Percentiles rank a stretch among this genome's conserved stretches.
phyloP scores from a whole-genome alignment of 2,113 vertebrate genomes.

The Solea senegalensis region DNA sequence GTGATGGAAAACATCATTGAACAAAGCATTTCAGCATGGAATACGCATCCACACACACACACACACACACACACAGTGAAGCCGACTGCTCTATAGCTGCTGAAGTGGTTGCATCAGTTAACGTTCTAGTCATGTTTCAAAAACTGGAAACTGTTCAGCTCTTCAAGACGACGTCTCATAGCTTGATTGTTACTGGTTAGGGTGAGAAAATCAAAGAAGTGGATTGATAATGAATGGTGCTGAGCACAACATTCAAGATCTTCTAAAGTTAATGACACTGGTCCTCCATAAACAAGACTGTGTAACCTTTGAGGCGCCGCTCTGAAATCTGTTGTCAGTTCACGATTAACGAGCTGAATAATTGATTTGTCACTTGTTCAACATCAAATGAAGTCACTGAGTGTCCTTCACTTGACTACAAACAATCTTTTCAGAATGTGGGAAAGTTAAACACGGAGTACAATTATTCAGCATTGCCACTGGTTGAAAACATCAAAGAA shows the following conservation, averaged over 20 bases:
- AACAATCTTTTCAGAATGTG: not conserved
- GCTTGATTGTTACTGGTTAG: no score
- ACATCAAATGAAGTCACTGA: constrained; percentile 20
- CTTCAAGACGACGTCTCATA: no score
- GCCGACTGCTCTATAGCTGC: no score
- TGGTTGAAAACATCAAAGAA: not conserved
- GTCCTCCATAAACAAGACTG: not conserved
- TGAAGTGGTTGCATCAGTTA: not conserved
- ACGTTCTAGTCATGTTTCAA: not conserved
- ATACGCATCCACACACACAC: no score
- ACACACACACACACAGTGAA: no score
- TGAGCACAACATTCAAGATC: no score
- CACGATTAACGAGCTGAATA: constrained; percentile 39
- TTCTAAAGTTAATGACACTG: constrained; percentile 13
- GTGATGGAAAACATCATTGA: constrained; percentile 23
- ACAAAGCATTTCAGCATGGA: constrained; percentile 9
- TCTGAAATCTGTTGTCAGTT: constrained; percentile 10
- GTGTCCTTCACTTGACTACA: constrained; percentile 11
- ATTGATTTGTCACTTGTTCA: constrained; percentile 37
- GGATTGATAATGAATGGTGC: no score
- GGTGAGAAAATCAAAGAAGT: no score
- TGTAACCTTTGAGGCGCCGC: not conserved
- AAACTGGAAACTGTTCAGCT: not conserved
- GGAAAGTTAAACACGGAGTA: not conserved
- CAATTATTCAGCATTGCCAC: no score